Evolutionary conservation across 2,113 vertebrate species (phyloP), one percentile per base, ranked within the genome.

Genomic region (Colaptes auratus): DNA sequence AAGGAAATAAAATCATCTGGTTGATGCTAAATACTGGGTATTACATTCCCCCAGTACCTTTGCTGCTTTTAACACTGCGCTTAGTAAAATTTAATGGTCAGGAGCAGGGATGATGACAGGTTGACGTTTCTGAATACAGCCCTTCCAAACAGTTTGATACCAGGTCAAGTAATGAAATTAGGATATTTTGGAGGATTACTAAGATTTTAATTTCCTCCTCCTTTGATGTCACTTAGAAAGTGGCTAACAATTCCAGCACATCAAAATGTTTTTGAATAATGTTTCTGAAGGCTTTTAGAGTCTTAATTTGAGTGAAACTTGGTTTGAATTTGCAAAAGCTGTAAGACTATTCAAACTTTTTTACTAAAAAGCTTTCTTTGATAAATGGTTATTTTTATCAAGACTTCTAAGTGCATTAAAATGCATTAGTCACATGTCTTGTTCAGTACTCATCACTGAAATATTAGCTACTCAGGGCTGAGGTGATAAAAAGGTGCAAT

Each of bases 341-440:
- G 20, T 86, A 89, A 88, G 61, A 88, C 31, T 89, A 71, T 74
- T 89, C 69, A 53, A 89, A 92, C 56, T 74, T 94, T 93, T 88
- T 86, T 75, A 69, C 53, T 88, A 88, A 96, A 96, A 95, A 88
- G 65, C 76, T 92, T 89, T 95, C 72, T 91, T 77, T 94, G 82
- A 75, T 95, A 91, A 92, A 91, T 83, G 91, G 77, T 84, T 95
- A 89, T 93, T 91, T 96, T 96, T 95, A 82, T 91, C 84, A 91
- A 56, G 89, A 67, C 56, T 89, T 90, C 48, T 61, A 86, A 88
- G 72, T 94, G 88, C 72, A 91, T 96, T 95, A 92, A 91, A 96
- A 92, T 93, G 89, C 72, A 92, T 92, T 92, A 92, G 79, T 91
- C 85, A 82, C 63, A 78, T 91, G 61, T 77, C 78, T 85, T 89